These are phyloP conservation scores for Xiphorhynchus erythropygius DNA, from an alignment of 2,797 vertebrate species.

Conservation along the genomic window DNA sequence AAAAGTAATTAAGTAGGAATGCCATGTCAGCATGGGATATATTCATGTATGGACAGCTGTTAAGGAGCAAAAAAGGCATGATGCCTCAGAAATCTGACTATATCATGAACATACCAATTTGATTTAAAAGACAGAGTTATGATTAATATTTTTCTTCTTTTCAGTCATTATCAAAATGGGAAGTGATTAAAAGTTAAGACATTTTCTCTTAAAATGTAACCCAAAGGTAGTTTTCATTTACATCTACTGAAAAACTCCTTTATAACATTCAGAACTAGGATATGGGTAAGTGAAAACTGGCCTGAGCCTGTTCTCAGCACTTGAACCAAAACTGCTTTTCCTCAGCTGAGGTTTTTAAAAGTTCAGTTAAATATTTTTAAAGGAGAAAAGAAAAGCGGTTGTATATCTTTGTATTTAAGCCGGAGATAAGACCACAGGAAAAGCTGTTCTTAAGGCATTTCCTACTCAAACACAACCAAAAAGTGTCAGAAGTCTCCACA, in stretches of 20 bases:
- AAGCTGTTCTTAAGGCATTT: conserved; percentile 27
- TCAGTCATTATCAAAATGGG: background rate
- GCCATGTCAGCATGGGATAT: background rate
- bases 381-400: conserved; percentile 5
- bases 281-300: background rate
- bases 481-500: background rate
- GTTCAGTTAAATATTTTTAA: conserved; percentile 19
- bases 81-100: background rate
- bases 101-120: background rate
- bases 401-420: background rate
- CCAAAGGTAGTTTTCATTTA: background rate
- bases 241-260: background rate
- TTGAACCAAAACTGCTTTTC: background rate
- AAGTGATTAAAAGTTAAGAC: background rate
- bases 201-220: background rate
- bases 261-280: background rate
- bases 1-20: background rate
- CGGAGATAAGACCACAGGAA: conserved; percentile 56
- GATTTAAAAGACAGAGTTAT: background rate
- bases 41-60: background rate
- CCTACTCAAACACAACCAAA: conserved; percentile 10
- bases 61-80: background rate
- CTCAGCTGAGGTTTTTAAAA: background rate
- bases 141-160: background rate
- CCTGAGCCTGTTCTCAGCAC: background rate